Evolutionary conservation across 23 tunicate genomes (phyloP).

Genomic region (Trididemnum nubilum): DNA sequence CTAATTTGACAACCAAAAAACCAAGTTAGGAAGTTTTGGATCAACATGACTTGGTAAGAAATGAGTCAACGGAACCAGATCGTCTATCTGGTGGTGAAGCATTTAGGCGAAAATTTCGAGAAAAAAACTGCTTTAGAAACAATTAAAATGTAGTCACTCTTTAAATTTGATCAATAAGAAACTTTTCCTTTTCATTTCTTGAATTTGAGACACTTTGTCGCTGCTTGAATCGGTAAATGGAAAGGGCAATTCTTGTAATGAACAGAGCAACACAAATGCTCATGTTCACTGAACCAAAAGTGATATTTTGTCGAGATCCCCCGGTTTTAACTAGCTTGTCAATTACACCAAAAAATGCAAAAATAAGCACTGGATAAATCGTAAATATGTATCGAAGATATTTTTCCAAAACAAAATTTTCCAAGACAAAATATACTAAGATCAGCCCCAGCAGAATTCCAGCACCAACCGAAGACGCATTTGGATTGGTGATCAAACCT

Average conservation of each 20-base stretch:
- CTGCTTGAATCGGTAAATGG: neutral
- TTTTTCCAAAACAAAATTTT: slow-evolving; percentile 25
- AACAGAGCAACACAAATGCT: neutral
- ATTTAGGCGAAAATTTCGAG: too few species aligned
- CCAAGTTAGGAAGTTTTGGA: too few species aligned
- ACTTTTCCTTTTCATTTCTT: neutral
- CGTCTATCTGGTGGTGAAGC: too few species aligned
- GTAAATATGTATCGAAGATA: slow-evolving; percentile 42
- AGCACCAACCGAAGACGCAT: slow-evolving; percentile 18
- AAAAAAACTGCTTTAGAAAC: too few species aligned
- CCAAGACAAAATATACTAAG: slow-evolving; percentile 23
- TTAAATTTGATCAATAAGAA: too few species aligned
- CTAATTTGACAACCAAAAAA: too few species aligned
- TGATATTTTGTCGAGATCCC: neutral
- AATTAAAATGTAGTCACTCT: too few species aligned
- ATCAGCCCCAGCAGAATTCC: neutral
- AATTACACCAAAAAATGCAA: slow-evolving; percentile 33
- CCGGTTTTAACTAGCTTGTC: neutral
- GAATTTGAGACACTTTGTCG: neutral
- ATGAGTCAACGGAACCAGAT: too few species aligned
- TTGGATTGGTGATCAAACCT: slow-evolving; percentile 13
- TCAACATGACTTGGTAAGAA: too few species aligned
- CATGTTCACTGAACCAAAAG: slow-evolving; percentile 6
- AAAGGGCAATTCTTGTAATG: neutral
- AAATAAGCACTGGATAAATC: slow-evolving; percentile 36